Conservation (phyloP, 2,113 vertebrate genomes). For the Jacana jacana region DNA sequence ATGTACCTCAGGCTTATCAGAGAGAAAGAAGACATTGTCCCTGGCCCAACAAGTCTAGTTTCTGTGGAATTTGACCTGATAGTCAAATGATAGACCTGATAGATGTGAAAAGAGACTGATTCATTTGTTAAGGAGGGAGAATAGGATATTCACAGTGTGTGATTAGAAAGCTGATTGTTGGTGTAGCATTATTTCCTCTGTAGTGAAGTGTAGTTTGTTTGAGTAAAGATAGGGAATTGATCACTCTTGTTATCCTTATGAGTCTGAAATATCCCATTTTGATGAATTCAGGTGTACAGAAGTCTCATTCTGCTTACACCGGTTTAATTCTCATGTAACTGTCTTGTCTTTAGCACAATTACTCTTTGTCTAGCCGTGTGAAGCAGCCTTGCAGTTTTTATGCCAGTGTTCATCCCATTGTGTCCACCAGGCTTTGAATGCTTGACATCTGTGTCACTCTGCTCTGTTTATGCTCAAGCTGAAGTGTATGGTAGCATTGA, state of each 20-base stretch:
- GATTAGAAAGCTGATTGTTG: neutral
- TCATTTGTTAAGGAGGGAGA: neutral
- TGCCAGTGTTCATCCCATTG: neutral
- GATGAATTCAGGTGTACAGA: neutral
- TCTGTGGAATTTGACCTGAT: neutral
- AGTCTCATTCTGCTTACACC: neutral
- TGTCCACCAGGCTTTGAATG: neutral
- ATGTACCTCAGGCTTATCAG: neutral
- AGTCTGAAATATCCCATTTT: neutral
- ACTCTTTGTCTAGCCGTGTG: neutral
- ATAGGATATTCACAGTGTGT: neutral
- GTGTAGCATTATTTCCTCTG: neutral
- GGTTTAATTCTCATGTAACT: neutral
- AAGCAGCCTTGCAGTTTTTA: neutral
- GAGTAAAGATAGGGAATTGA: neutral
- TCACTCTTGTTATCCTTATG: neutral
- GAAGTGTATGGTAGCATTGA: neutral
- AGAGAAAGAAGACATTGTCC: neutral
- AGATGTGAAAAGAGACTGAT: neutral
- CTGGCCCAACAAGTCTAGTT: neutral
- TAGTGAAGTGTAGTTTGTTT: neutral
- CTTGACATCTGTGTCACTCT: neutral
- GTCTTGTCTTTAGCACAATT: neutral
- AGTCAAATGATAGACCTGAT: neutral
- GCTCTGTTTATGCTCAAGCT: neutral